Base-by-base conservation (phyloP, 2,797 vertebrate species). In the Mergus octosetaceus region DNA sequence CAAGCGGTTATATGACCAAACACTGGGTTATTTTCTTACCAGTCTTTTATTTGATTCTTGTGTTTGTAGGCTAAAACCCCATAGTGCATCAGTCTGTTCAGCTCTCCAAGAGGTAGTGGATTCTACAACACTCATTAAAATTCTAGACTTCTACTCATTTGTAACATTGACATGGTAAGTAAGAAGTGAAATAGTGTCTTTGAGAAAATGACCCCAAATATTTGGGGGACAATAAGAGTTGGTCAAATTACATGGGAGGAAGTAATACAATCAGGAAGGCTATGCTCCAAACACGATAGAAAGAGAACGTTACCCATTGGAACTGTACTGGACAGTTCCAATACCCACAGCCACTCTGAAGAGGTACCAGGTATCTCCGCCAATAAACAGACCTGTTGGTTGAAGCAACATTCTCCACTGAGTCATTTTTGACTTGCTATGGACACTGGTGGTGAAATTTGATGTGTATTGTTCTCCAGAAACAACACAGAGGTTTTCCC, bases 1-100 rank as follows among this genome's bases (percentile, higher is more conserved):
- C 38, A 10, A 84, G 65, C 39, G 39, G 56, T 47, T 93, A 54
- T 57, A n/a, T 54, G 80, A 68, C 19, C 77, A 94, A 96, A 96
- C 17, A 81, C 18, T 61, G 43, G 25, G 70, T 94, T 94, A 39
- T 94, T 86, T 88, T 86, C 68, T 94, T 91, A 79, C 19, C 24
- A 58, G 41, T 43, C 30, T 84, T 92, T 65, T 74, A 54, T 87
- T 96, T 89, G 69, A 69, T 58, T 47, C n/a, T n/a, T 89, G 8
- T 69, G 39, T 54, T 76, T 54, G 36, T 32, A 87, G 43, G 19
- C 13, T 68, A 10, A 69, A 36, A 8, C 24, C 62, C 25, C 71
- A n/a, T 11, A 71, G 32, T 30, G 32, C 54, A 43, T 81, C 57
- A 75, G 13, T 56, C 34, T 51, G 38, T 57, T 82, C 30, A 49